These are phyloP conservation scores for Oncorhynchus clarkii DNA, from an alignment of 2,113 vertebrate genomes.

Conservation along the genomic window DNA sequence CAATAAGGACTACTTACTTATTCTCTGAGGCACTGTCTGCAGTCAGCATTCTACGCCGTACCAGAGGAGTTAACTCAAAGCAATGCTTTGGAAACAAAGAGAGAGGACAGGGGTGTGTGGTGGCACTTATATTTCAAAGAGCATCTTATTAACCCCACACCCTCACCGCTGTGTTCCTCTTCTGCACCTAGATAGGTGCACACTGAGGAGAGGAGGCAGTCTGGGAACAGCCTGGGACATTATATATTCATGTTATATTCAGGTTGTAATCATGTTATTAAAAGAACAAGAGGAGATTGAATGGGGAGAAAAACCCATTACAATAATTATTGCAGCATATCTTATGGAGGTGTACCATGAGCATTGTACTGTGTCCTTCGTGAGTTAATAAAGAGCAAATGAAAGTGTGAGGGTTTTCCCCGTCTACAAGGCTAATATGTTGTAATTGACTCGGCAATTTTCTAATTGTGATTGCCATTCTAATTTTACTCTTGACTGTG, in stretches of 20 bases:
- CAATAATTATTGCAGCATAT: constrained; percentile 69
- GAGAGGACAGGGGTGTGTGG: constrained; percentile 55
- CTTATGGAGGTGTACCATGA: constrained; percentile 13
- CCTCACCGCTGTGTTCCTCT: constrained; percentile 6
- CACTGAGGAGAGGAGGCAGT: constrained; percentile 34
- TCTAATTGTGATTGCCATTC: constrained; percentile 98
- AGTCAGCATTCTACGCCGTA: constrained; percentile 62
- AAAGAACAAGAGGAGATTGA: constrained; percentile 64
- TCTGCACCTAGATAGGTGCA: constrained; percentile 43
- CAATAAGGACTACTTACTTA: constrained; percentile 62
- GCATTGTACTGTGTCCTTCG: constrained; percentile 39
- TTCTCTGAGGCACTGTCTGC: constrained; percentile 67
- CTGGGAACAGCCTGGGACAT: constrained; percentile 48
- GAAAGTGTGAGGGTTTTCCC: constrained; percentile 31
- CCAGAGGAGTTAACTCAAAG: constrained; percentile 38
- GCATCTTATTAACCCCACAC: constrained; percentile 75
- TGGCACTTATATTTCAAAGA: constrained; percentile 70
- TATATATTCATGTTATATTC: constrained; percentile 72
- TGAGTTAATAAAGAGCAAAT: constrained; percentile 34
- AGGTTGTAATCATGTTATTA: constrained; percentile 74
- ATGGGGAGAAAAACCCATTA: constrained; percentile 69
- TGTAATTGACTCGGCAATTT: constrained; percentile 90
- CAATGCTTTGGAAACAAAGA: constrained; percentile 69
- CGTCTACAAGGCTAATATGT: constrained; percentile 80
- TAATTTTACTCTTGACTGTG: constrained; percentile 97